Base-by-base conservation (phyloP, 2,113 vertebrate species). In the Lota lota region DNA sequence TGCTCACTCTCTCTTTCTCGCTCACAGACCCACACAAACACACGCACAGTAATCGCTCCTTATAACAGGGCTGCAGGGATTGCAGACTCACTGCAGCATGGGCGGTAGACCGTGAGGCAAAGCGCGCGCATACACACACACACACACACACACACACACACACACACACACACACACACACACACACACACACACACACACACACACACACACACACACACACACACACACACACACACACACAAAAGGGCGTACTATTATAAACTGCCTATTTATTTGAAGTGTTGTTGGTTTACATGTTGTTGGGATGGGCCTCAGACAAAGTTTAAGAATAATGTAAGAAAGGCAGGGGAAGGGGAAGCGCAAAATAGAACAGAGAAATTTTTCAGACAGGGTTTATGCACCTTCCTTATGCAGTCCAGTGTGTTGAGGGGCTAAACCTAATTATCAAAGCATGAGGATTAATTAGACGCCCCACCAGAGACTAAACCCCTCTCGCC, bases 381-480 rank as follows among this genome's bases (percentile, higher is more conserved):
- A 70, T 4, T 63, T 40, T 73, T 70, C 47, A 66, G 68, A 73
- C 61, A 75, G 20, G 60, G 60, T 54, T 73, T 47, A 22, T 64
- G 63, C 77, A 74, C 62, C 73, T 77, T 18, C 56, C 56, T 58
- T 19, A 64, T 53, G 57, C 59, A 59, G 22, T 61, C 15, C 21
- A 33, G 40, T 2, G 40, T 11, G 40, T 73, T 79, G 78, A 79
- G 70, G 74, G 72, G 60, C 28, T 66, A 81, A 85, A 81, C 4
- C 1, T 79, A 78, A 89, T 88, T 85, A 86, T 73, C 74, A 70
- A 47, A 63, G 68, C 51, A 67, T 36, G 64, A 50, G 61, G 14
- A 51, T 67, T 79, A 73, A 85, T 85, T 81, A 80, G 68, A 78
- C 60, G 70, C 53, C 72, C 19, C 69, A 69, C 80, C 78, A 72